These are phyloP conservation scores for Sesia apiformis DNA, from an alignment of 2,888 invertebrate species.

Conservation along the genomic window DNA sequence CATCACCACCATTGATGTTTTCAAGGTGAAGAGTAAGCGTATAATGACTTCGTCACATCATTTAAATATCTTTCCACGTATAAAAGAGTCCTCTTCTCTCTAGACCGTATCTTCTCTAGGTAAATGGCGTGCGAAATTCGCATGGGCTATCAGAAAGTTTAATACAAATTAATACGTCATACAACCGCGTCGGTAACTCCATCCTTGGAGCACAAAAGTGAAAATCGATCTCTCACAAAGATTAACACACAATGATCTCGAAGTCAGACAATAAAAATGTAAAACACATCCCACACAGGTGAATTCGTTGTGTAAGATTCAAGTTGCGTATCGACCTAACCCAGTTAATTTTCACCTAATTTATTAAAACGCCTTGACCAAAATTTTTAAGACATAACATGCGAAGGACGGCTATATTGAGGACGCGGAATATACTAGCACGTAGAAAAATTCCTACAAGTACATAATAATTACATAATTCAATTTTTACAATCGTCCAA, in stretches of 20 bases:
- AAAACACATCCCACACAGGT: constrained; percentile 46
- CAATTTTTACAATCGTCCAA: too few species aligned
- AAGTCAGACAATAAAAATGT: constrained; percentile 36
- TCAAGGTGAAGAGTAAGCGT: too few species aligned
- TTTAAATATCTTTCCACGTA: too few species aligned
- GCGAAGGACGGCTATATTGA: constrained; percentile 3
- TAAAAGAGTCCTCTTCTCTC: too few species aligned
- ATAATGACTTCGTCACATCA: too few species aligned
- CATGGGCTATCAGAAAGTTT: too few species aligned
- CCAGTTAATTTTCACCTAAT: constrained; percentile 38
- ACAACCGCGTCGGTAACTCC: too few species aligned
- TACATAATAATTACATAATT: neutral
- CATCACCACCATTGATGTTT: too few species aligned
- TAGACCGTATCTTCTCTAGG: too few species aligned
- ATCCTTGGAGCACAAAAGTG: constrained; percentile 36
- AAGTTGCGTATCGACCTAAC: constrained; percentile 16
- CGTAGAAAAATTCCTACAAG: constrained; percentile 1
- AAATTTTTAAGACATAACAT: constrained; percentile 23
- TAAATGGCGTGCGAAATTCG: too few species aligned
- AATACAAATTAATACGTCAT: too few species aligned
- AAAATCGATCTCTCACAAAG: constrained; percentile 53
- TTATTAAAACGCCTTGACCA: constrained; percentile 42
- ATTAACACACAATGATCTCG: constrained; percentile 43
- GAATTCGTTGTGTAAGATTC: constrained; percentile 38
- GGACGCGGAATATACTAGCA: neutral